Percentiles rank a stretch among this genome's conserved stretches.
Conservation (phyloP, 2,888 invertebrate species). For the Limnephilus rhombicus region DNA sequence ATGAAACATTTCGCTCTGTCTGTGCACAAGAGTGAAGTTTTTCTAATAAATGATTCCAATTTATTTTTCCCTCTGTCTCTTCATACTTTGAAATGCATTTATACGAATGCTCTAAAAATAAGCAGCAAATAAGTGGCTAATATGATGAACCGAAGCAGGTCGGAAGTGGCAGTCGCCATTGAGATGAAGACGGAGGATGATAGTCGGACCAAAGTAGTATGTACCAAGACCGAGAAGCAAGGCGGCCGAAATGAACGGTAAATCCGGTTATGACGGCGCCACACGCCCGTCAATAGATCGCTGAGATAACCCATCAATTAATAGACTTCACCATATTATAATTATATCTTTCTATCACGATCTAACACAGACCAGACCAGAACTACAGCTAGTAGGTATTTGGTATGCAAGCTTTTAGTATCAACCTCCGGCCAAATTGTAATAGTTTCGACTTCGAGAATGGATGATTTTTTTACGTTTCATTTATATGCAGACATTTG, state of each 20-base stretch:
- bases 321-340: slow-evolving; percentile 27
- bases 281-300: slow-evolving; percentile 37
- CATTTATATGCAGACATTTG: not conserved
- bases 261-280: slow-evolving; percentile 49
- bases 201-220: too few relatives aligned
- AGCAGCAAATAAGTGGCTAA: not conserved
- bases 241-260: slow-evolving; percentile 19
- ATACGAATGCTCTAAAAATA: not conserved
- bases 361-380: not conserved
- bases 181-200: not conserved
- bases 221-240: too few relatives aligned
- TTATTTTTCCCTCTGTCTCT: not conserved
- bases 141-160: not conserved
- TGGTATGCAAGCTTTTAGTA: not conserved
- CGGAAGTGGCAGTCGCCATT: not conserved
- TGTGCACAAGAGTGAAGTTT: not conserved
- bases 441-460: not conserved
- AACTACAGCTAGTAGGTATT: not conserved
- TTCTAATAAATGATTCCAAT: not conserved
- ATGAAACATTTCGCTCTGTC: not conserved
- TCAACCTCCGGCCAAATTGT: not conserved
- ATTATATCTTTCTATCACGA: not conserved
- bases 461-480: not conserved
- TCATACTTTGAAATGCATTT: not conserved
- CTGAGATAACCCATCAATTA: slow-evolving; percentile 34